phyloP scores from a whole-genome alignment of 1,140 invertebrate species.

The Sweltsa coloradensis region DNA sequence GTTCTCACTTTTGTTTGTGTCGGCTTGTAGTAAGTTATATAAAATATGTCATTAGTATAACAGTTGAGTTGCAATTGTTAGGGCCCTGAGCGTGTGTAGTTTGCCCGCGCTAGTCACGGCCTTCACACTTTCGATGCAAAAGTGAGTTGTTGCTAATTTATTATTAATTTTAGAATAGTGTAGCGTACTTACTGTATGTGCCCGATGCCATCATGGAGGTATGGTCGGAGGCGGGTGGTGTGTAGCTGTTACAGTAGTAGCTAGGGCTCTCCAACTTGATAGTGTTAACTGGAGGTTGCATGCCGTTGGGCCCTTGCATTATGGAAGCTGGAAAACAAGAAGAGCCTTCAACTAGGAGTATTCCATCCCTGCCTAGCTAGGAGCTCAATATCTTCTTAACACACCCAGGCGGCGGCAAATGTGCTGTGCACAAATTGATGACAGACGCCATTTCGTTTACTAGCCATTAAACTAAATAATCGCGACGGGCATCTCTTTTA shows the following conservation, averaged over 20 bases:
- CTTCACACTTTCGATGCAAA: neutral
- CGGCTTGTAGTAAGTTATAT: too few relatives aligned
- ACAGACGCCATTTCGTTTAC: conserved; percentile 9
- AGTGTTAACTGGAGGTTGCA: conserved; percentile 62
- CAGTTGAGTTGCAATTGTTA: too few relatives aligned
- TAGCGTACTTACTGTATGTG: conserved; percentile 42
- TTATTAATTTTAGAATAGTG: neutral
- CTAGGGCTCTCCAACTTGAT: conserved; percentile 84
- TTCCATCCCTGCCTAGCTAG: neutral
- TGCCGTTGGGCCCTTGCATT: conserved; percentile 75
- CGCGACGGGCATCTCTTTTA: too few relatives aligned
- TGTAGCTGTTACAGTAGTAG: conserved; percentile 88
- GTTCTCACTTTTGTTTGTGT: too few relatives aligned
- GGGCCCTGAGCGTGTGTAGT: too few relatives aligned
- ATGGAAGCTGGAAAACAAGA: conserved; percentile 72
- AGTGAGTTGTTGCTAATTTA: too few relatives aligned
- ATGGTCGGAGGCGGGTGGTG: conserved; percentile 51
- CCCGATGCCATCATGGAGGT: conserved; percentile 40
- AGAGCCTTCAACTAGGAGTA: neutral
- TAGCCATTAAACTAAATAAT: conserved; percentile 14
- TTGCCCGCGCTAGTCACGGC: too few relatives aligned
- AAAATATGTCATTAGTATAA: too few relatives aligned
- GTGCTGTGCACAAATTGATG: conserved; percentile 12
- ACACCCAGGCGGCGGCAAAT: conserved; percentile 9
- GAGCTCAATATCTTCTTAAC: conserved; percentile 6